phyloP scores from a whole-genome alignment of 1,140 invertebrate genomes.

The Diuraphis noxia region DNA sequence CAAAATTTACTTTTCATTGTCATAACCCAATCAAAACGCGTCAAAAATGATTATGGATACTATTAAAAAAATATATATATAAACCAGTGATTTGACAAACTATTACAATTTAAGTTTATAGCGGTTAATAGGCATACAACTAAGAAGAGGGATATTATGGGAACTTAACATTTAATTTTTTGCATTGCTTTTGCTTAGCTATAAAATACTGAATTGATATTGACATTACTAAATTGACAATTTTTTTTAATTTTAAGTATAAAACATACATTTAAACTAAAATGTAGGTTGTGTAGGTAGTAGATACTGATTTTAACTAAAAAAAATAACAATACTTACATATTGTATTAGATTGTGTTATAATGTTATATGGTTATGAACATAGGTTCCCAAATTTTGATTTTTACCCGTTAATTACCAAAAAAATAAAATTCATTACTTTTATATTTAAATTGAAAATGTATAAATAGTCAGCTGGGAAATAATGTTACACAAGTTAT shows the following conservation, averaged over 20 bases:
- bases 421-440: background rate
- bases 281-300: no score
- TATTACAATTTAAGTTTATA: background rate
- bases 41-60: no score
- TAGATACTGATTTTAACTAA: background rate
- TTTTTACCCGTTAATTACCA: no score
- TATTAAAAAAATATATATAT: no score
- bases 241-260: background rate
- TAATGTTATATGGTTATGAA: background rate
- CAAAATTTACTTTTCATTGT: no score
- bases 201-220: background rate
- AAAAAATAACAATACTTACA: background rate
- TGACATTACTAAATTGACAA: background rate
- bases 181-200: background rate
- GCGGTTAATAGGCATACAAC: background rate
- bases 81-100: no score
- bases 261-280: no score
- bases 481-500: no score
- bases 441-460: no score
- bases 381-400: background rate
- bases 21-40: no score
- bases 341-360: background rate
- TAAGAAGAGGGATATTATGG: background rate
- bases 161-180: background rate
- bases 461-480: no score